phyloP scores from a whole-genome alignment of 37 sponge, comb jelly and placozoan species.

The Lycopodina hypogea region DNA sequence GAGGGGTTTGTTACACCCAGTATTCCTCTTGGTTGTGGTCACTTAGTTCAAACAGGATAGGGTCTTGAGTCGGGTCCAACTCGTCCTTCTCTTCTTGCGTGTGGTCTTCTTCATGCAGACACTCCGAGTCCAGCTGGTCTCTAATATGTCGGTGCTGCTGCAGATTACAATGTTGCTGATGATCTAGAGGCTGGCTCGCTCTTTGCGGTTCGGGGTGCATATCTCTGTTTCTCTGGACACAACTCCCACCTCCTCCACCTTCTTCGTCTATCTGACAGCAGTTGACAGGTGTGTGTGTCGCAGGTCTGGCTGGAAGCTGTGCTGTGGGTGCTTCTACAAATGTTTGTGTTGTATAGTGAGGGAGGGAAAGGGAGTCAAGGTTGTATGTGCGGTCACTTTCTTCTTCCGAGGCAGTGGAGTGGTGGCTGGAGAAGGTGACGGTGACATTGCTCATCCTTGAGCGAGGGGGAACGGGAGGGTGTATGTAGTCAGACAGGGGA shows the following conservation, averaged over 20 bases:
- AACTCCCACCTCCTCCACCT: background rate
- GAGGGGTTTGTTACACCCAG: conserved; percentile 24
- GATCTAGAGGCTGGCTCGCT: no score
- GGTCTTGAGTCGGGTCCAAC: background rate
- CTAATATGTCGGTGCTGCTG: background rate
- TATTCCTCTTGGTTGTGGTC: conserved; percentile 34
- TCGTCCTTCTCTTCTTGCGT: no score
- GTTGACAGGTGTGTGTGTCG: conserved; percentile 12
- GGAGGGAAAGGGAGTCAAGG: conserved; percentile 5
- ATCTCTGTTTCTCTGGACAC: no score
- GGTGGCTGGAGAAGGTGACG: conserved; percentile 22
- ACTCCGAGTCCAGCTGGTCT: background rate
- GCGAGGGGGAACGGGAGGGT: background rate
- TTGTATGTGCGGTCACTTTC: background rate
- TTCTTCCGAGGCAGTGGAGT: conserved; percentile 11
- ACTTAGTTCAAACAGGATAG: background rate
- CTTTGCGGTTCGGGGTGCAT: no score
- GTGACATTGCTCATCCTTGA: conserved; percentile 27
- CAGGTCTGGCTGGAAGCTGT: conserved; percentile 11
- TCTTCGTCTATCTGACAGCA: background rate
- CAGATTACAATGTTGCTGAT: no score
- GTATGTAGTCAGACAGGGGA: no score
- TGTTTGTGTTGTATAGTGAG: background rate
- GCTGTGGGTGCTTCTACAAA: background rate
- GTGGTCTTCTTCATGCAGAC: background rate